phyloP scores from a whole-genome alignment of 2,888 invertebrate species.

The Cataglyphis rosenhaueri region DNA sequence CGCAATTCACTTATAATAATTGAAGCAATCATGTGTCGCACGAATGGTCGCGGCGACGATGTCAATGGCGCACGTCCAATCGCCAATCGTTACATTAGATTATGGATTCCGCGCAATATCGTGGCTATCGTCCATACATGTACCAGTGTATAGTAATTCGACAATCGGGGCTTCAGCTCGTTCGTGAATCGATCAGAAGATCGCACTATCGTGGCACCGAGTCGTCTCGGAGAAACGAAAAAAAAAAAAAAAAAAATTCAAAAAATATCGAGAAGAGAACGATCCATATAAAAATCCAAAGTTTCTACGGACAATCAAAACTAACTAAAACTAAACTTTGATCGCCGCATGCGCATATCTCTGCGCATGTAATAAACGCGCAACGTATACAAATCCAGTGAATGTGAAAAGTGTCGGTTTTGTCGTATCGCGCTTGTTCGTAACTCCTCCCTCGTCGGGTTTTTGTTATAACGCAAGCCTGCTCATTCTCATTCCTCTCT shows the following conservation, averaged over 20 bases:
- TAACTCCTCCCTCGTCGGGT: slow-evolving; percentile 48
- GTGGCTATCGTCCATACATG: slow-evolving; percentile 30
- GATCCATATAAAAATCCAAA: background rate
- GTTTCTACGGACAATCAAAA: background rate
- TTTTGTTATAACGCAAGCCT: slow-evolving; percentile 37
- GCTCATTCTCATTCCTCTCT: slow-evolving; percentile 40
- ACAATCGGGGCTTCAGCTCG: slow-evolving; percentile 14
- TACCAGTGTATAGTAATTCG: slow-evolving; percentile 17
- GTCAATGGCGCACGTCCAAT: slow-evolving; percentile 52
- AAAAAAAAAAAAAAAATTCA: background rate
- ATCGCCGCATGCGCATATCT: slow-evolving; percentile 6
- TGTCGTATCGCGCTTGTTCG: slow-evolving; percentile 53
- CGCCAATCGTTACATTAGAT: slow-evolving; percentile 35
- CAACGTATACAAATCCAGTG: slow-evolving; percentile 23
- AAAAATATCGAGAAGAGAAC: background rate
- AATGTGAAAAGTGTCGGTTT: slow-evolving; percentile 54
- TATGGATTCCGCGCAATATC: slow-evolving; percentile 39
- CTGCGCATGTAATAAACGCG: background rate
- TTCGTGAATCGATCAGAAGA: slow-evolving; percentile 36
- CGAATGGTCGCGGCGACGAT: slow-evolving; percentile 34
- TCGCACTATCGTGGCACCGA: background rate
- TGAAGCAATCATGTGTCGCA: slow-evolving; percentile 48
- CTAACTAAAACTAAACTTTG: background rate
- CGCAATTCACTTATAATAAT: slow-evolving; percentile 47
- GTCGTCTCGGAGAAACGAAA: background rate